Conservation (phyloP, 2,113 vertebrate species). For the Synodontis membranacea region DNA sequence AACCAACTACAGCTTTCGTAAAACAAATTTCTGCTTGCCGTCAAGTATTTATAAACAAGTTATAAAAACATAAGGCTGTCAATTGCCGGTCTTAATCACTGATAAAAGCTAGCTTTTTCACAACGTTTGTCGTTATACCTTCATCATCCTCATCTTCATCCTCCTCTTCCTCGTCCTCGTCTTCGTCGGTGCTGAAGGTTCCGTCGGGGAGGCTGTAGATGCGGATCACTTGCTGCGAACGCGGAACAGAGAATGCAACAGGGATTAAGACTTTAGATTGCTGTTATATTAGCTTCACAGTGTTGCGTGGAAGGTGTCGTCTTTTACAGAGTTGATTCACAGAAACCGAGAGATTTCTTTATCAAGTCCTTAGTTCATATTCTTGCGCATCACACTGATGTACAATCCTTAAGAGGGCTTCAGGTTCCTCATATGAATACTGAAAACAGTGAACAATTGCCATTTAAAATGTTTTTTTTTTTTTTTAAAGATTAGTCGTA, state of each 20-base stretch:
- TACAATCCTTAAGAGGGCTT: not conserved
- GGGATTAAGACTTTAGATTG: not conserved
- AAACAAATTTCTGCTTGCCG: too few relatives aligned
- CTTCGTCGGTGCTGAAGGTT: conserved; percentile 98
- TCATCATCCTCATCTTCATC: conserved; percentile 94
- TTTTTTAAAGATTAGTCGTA: not conserved
- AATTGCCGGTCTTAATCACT: not conserved
- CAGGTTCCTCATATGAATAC: not conserved
- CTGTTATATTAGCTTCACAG: not conserved
- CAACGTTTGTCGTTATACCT: conserved; percentile 53
- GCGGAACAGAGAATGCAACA: not conserved
- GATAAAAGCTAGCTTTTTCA: not conserved
- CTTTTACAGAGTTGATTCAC: not conserved
- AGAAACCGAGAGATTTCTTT: not conserved
- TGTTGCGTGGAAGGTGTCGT: not conserved
- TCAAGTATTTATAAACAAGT: not conserved
- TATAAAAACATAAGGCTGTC: not conserved
- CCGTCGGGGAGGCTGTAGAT: conserved; percentile 97
- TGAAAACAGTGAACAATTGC: not conserved
- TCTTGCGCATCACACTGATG: not conserved
- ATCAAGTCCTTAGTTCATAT: not conserved
- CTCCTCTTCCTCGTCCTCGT: conserved; percentile 95
- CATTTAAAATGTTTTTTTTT: not conserved
- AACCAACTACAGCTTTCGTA: not conserved
- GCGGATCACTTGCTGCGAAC: conserved; percentile 89